Percentiles rank a stretch among this genome's conserved stretches.
Evolutionary conservation across 2,888 invertebrate species (phyloP).

Genomic region (Lagria hirta): DNA sequence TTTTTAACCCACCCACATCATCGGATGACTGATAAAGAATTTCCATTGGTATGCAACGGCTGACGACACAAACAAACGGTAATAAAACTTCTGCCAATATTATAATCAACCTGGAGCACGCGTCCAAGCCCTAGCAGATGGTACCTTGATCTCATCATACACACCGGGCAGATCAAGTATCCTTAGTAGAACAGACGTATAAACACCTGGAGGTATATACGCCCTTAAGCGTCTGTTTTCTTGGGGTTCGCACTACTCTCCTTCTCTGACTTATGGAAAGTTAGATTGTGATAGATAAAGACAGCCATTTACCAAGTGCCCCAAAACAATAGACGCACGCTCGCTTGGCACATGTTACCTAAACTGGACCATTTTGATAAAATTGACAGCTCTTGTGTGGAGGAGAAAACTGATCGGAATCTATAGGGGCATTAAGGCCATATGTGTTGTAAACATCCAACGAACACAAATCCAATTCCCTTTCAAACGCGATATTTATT

Average conservation of each 20-base stretch:
- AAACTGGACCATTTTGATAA: constrained; percentile 29
- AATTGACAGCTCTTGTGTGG: constrained; percentile 30
- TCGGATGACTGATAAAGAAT: too few species aligned
- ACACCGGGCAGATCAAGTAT: constrained; percentile 33
- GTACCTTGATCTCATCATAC: too few species aligned
- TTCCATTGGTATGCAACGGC: too few species aligned
- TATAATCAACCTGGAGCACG: too few species aligned
- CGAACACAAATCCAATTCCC: too few species aligned
- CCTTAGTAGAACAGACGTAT: constrained; percentile 32
- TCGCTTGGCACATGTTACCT: constrained; percentile 30
- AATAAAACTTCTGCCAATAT: too few species aligned
- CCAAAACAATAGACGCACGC: constrained; percentile 24
- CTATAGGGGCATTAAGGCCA: too few species aligned
- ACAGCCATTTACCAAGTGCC: neutral
- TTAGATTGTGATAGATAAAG: neutral
- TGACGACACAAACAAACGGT: too few species aligned
- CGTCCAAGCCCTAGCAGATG: constrained; percentile 28
- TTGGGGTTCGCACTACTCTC: constrained; percentile 4
- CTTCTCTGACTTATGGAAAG: neutral
- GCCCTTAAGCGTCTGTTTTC: constrained; percentile 22
- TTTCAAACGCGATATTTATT: too few species aligned
- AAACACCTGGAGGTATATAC: constrained; percentile 35
- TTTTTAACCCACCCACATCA: too few species aligned
- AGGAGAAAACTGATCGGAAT: too few species aligned
- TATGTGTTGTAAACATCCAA: too few species aligned